phyloP scores from a whole-genome alignment of 2,113 vertebrate genomes.

The Damaliscus lunatus region DNA sequence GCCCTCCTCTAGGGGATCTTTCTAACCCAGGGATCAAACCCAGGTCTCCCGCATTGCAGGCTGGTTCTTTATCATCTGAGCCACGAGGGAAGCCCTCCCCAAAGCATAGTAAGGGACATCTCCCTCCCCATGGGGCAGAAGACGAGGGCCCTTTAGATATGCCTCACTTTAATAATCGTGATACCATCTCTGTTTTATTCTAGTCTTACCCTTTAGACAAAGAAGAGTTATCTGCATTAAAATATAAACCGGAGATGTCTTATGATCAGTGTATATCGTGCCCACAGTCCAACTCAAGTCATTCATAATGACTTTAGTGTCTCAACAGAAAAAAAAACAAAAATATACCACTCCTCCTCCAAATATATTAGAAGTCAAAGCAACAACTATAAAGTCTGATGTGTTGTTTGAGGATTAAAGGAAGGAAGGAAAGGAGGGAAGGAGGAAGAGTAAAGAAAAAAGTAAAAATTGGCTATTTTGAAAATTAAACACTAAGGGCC shows the following conservation, averaged over 20 bases:
- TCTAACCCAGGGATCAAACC: not conserved
- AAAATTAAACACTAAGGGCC: not conserved
- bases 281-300: not conserved
- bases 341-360: not conserved
- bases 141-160: too few relatives aligned
- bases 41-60: not conserved
- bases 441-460: not conserved
- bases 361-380: not conserved
- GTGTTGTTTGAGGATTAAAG: not conserved
- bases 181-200: not conserved
- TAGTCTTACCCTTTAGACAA: not conserved
- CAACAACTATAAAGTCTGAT: not conserved
- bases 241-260: not conserved
- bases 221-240: not conserved
- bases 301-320: not conserved
- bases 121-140: accelerated
- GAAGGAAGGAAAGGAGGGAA: not conserved
- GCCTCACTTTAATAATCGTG: not conserved
- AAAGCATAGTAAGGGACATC: not conserved
- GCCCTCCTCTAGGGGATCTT: not conserved
- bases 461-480: not conserved
- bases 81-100: not conserved
- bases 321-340: not conserved
- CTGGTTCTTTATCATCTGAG: not conserved
- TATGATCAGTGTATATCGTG: not conserved